A percentile compares a stretch with the other conserved stretches of the same genome.
phyloP scores from a whole-genome alignment of 2,888 invertebrate species.

The Strigamia transsilvanica region DNA sequence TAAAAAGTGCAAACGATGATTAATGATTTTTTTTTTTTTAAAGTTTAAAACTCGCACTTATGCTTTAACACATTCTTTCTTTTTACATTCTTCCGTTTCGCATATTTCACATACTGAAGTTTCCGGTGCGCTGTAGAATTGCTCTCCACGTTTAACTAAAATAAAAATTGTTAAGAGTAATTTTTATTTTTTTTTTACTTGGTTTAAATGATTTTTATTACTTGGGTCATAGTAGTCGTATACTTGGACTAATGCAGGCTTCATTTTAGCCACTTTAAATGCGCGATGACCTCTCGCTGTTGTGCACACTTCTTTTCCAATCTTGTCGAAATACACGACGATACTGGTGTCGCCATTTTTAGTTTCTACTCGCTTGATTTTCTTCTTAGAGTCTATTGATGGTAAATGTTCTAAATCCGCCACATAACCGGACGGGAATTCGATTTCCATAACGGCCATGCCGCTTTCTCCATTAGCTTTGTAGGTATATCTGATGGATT shows the following conservation, averaged over 20 bases:
- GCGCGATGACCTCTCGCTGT: constrained; percentile 73
- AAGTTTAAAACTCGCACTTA: neutral
- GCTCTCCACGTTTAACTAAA: constrained; percentile 37
- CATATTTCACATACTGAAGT: constrained; percentile 85
- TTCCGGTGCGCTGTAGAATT: constrained; percentile 76
- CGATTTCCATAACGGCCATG: constrained; percentile 89
- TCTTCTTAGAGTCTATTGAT: constrained; percentile 58
- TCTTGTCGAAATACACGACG: constrained; percentile 76
- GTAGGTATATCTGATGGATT: constrained; percentile 60
- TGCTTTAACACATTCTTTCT: constrained; percentile 6
- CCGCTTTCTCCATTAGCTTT: constrained; percentile 70
- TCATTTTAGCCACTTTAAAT: constrained; percentile 84
- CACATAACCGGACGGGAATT: constrained; percentile 87
- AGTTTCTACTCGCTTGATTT: constrained; percentile 74
- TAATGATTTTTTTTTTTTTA: neutral
- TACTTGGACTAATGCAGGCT: constrained; percentile 83
- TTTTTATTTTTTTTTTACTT: neutral
- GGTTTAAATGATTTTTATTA: constrained; percentile 67
- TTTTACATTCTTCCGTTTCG: constrained; percentile 56
- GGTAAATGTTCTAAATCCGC: constrained; percentile 75
- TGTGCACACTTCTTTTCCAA: constrained; percentile 50
- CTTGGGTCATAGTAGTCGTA: constrained; percentile 93
- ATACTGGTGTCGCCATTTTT: constrained; percentile 73
- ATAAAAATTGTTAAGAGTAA: neutral
- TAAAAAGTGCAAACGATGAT: constrained; percentile 9